Percentiles rank a stretch among this genome's conserved stretches.
Evolutionary conservation across 2,113 vertebrate species (phyloP).

Genomic region (Mobula birostris): DNA sequence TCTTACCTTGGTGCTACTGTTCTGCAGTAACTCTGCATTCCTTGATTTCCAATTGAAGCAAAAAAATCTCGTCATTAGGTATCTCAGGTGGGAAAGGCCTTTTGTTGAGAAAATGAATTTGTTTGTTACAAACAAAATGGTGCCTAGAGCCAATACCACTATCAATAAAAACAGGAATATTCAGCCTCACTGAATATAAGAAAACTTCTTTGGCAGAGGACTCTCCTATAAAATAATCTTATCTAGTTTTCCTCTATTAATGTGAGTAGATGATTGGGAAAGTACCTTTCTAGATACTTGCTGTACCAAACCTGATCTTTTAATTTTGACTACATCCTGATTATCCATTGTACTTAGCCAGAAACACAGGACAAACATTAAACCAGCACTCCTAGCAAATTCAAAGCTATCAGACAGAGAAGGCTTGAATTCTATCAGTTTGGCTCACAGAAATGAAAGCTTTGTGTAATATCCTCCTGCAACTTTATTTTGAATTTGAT

Average conservation of each 20-base stretch:
- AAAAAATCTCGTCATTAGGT: neutral
- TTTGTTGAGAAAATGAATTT: neutral
- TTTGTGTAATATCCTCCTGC: too few relatives aligned
- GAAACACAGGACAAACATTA: neutral
- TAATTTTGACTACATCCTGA: neutral
- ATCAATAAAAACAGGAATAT: neutral
- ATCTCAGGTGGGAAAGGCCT: neutral
- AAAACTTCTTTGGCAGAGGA: neutral
- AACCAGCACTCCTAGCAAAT: neutral
- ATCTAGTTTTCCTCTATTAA: neutral
- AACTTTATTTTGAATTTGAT: neutral
- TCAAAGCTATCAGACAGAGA: neutral
- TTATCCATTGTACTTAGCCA: neutral
- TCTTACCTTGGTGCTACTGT: too few relatives aligned
- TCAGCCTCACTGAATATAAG: neutral
- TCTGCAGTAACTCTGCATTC: too few relatives aligned
- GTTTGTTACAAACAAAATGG: neutral
- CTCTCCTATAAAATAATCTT: neutral
- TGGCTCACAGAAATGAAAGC: neutral
- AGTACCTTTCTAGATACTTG: neutral
- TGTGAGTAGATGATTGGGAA: neutral
- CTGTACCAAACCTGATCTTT: neutral
- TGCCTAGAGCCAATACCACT: neutral
- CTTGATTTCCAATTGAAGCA: too few relatives aligned
- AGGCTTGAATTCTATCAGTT: neutral